Percentiles rank a stretch among this genome's conserved stretches.
Evolutionary conservation across 2,888 invertebrate genomes (phyloP).

Genomic region (Helicoverpa assulta): DNA sequence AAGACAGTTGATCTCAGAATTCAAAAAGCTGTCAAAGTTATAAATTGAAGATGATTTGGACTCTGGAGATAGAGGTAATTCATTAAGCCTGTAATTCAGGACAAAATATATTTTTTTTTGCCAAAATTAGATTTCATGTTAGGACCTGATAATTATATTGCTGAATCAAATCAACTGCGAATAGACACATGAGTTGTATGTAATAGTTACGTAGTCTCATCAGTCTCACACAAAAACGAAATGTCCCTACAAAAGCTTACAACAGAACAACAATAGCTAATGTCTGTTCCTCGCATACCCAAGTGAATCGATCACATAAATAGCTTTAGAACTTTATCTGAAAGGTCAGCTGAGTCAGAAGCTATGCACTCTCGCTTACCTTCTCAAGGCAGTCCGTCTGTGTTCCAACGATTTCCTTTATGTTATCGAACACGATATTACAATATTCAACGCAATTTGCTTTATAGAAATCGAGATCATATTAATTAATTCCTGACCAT

Average conservation of each 20-base stretch:
- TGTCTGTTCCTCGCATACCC: slow-evolving; percentile 11
- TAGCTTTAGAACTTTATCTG: slow-evolving; percentile 26
- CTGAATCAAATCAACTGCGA: no score
- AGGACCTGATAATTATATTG: no score
- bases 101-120: no score
- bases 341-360: slow-evolving; percentile 52
- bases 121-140: no score
- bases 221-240: background rate
- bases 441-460: slow-evolving; percentile 22
- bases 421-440: slow-evolving; percentile 26
- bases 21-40: no score
- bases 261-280: slow-evolving; percentile 34
- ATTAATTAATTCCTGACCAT: slow-evolving; percentile 28
- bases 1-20: no score
- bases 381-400: slow-evolving; percentile 42
- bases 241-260: slow-evolving; percentile 3
- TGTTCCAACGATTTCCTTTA: slow-evolving; percentile 53
- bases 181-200: no score
- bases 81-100: no score
- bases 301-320: slow-evolving; percentile 31
- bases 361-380: slow-evolving; percentile 36
- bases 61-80: no score
- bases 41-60: no score
- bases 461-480: slow-evolving; percentile 11
- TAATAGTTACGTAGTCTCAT: background rate